phyloP scores from a whole-genome alignment of 2,113 vertebrate species.

The Pteruthius melanotis region DNA sequence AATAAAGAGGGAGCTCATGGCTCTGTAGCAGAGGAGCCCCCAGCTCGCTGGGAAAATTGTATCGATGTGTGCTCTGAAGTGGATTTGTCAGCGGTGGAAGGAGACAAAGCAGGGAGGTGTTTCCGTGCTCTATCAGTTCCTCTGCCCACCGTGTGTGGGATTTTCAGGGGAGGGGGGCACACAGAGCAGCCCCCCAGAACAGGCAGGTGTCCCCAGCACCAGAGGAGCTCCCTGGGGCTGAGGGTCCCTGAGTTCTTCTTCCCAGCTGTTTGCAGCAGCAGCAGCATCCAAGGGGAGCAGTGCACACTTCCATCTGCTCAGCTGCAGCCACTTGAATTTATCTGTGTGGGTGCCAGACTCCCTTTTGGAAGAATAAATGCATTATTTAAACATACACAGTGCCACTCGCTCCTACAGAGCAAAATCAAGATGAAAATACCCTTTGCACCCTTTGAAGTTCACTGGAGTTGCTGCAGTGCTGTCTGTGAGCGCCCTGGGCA shows the following conservation, averaged over 20 bases:
- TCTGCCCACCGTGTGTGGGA: accelerated
- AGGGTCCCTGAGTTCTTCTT: neutral
- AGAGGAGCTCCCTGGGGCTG: neutral
- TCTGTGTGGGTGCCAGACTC: neutral
- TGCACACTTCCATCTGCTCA: neutral
- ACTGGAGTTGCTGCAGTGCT: neutral
- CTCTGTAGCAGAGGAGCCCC: neutral
- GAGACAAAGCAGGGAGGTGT: neutral
- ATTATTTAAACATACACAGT: neutral
- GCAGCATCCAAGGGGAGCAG: neutral
- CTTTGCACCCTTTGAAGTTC: neutral
- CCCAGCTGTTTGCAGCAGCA: neutral
- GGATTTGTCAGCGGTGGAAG: neutral
- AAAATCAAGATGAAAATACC: neutral
- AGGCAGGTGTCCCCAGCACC: neutral
- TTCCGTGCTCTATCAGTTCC: neutral
- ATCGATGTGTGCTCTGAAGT: neutral
- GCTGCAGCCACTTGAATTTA: neutral
- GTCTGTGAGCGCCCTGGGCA: neutral
- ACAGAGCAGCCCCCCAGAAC: neutral
- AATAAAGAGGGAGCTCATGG: neutral
- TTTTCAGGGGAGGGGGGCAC: neutral
- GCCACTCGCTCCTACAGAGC: neutral
- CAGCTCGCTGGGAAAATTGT: accelerated
- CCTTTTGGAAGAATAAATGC: neutral